These are phyloP conservation scores for Tetramorium bicarinatum DNA, from an alignment of 2,888 invertebrate genomes.

Conservation along the genomic window DNA sequence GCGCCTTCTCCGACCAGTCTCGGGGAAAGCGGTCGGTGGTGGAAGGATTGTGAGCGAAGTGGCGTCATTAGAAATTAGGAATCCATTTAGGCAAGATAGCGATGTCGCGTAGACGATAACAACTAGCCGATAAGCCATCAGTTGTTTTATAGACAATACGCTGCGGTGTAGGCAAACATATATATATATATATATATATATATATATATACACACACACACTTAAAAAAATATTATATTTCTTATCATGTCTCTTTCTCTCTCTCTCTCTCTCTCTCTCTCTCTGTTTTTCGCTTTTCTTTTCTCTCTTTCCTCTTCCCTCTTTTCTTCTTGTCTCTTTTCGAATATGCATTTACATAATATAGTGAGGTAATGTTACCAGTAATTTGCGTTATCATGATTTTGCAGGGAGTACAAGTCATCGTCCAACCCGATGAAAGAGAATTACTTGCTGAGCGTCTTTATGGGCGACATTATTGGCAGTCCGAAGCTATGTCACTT, in stretches of 20 bases:
- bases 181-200: not conserved
- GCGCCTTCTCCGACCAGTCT: not conserved
- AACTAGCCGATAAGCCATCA: not conserved
- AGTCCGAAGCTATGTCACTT: slow-evolving; percentile 93
- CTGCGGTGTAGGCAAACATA: not conserved
- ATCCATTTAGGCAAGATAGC: slow-evolving; percentile 35
- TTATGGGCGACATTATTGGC: slow-evolving; percentile 94
- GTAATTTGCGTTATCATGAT: slow-evolving; percentile 19
- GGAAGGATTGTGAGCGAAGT: slow-evolving; percentile 26
- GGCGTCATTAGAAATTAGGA: slow-evolving; percentile 51
- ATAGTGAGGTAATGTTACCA: not conserved
- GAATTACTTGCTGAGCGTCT: slow-evolving; percentile 94
- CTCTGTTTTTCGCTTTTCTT: not conserved
- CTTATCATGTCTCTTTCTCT: not conserved
- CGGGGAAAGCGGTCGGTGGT: not conserved
- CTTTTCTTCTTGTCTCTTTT: not conserved
- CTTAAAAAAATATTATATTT: not conserved
- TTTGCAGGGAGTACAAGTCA: slow-evolving; percentile 92
- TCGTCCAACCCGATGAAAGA: slow-evolving; percentile 90
- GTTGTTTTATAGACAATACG: not conserved
- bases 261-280: too few relatives aligned
- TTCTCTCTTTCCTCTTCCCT: not conserved
- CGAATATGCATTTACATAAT: not conserved
- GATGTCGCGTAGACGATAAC: not conserved
- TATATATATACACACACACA: not conserved